phyloP scores from a whole-genome alignment of 2,888 invertebrate species.

The Argyresthia goedartella region DNA sequence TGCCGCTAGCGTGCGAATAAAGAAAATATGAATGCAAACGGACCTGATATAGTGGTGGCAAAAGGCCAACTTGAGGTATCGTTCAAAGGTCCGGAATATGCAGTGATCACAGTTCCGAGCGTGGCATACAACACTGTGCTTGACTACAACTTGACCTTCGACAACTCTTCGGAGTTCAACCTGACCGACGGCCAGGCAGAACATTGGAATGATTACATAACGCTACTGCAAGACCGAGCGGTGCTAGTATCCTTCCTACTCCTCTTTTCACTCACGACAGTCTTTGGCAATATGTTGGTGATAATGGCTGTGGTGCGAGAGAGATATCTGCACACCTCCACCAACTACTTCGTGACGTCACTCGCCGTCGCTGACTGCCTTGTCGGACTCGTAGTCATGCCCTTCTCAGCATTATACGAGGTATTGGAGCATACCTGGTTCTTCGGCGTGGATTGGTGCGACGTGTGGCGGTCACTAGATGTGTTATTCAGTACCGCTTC shows the following conservation, averaged over 20 bases:
- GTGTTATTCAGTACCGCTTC: slow-evolving; percentile 98
- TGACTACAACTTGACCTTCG: slow-evolving; percentile 46
- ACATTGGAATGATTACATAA: slow-evolving; percentile 58
- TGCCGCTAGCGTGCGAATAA: slow-evolving; percentile 54
- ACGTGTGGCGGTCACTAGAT: slow-evolving; percentile 97
- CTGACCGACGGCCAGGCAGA: slow-evolving; percentile 32
- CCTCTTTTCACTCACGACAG: slow-evolving; percentile 91
- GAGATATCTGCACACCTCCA: slow-evolving; percentile 94
- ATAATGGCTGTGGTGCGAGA: slow-evolving; percentile 94
- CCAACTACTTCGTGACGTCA: slow-evolving; percentile 97
- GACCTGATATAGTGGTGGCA: slow-evolving; percentile 50
- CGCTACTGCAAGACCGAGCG: slow-evolving; percentile 75
- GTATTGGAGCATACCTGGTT: slow-evolving; percentile 92
- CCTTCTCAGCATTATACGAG: slow-evolving; percentile 93
- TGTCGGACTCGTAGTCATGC: slow-evolving; percentile 98
- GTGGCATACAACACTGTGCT: slow-evolving; percentile 33
- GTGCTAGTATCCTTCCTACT: slow-evolving; percentile 85
- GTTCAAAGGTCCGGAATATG: slow-evolving; percentile 36
- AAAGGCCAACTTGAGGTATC: slow-evolving; percentile 46
- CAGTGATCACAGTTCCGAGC: slow-evolving; percentile 31
- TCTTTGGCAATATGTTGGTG: slow-evolving; percentile 95
- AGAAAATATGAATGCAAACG: slow-evolving; percentile 61
- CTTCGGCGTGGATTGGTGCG: slow-evolving; percentile 96
- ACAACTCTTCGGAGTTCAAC: slow-evolving; percentile 38
- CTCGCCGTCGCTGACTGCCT: slow-evolving; percentile 96